Base-by-base conservation (phyloP, 2,888 invertebrate species). In the Mythimna impura region DNA sequence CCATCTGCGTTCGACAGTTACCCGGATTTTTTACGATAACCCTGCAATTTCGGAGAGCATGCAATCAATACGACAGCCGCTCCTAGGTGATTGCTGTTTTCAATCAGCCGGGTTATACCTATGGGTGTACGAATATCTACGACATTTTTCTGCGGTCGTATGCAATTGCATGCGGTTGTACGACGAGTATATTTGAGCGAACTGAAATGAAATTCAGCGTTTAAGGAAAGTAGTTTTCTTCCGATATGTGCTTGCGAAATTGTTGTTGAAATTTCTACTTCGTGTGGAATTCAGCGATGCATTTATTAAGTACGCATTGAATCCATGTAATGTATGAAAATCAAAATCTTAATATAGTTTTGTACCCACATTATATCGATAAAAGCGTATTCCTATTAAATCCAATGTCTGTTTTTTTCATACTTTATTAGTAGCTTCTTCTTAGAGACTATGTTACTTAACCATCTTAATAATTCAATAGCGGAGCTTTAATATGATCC, bases 81-180 rank as follows among this genome's bases (percentile, higher is more conserved):
- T 80, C 83, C 80, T 73, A 80, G 78, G 83, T 88, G 90, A 91
- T 91, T 88, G 90, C 87, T 86, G 86, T 89, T 88, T 91, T 92
- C 91, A 89, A 91, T 92, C 90, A 89, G 74, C 74, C 82, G 76
- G 83, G 67, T 81, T 82, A 83, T 86, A 54, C n/a, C 10, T 54
- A 86, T 74, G 75, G 75, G 54, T 76, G 73, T 66, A 75, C 65
- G 74, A 71, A 76, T 75, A 80, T 60, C 78, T 74, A 78, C 85
- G 81, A 86, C 82, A 82, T 86, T 86, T 87, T 86, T 83, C 82
- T 76, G 76, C 60, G 65, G 75, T 73, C 73, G 66, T 73, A 73
- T 85, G 80, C 74, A 83, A 79, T 85, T 76, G 83, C 80, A 77
- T 77, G 66, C 61, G 60, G 61, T 54, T 61, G 60, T 50, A 77